phyloP scores from a whole-genome alignment of 2,113 vertebrate species.

The Aythya baeri region DNA sequence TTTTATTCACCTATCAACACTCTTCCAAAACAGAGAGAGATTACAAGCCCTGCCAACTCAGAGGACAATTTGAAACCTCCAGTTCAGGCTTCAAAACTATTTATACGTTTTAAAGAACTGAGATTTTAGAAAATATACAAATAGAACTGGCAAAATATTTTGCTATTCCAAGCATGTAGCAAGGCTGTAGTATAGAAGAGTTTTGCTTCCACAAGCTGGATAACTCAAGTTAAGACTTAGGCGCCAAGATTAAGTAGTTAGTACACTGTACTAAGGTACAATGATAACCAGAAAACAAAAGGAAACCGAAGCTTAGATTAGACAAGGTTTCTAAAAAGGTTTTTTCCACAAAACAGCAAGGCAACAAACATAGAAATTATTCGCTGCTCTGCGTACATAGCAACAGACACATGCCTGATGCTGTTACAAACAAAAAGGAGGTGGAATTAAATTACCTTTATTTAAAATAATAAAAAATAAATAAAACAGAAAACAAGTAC shows the following conservation, averaged over 20 bases:
- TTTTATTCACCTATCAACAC: neutral
- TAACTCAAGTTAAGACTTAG: neutral
- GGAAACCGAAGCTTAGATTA: neutral
- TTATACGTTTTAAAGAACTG: neutral
- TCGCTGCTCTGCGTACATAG: neutral
- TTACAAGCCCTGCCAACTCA: neutral
- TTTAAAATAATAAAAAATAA: neutral
- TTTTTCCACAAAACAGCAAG: neutral
- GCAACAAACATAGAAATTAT: neutral
- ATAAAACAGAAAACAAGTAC: neutral
- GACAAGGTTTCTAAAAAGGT: neutral
- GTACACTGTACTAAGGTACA: neutral
- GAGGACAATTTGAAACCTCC: neutral
- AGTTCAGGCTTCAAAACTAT: neutral
- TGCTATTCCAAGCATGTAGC: neutral
- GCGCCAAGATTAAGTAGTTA: no score
- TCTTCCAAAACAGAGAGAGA: neutral
- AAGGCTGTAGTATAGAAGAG: neutral
- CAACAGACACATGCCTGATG: neutral
- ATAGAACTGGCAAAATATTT: neutral
- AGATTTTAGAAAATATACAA: neutral
- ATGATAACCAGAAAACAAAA: neutral
- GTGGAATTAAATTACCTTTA: rapidly evolving
- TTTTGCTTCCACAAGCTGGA: neutral
- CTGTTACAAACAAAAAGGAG: neutral